A percentile compares a stretch with the other conserved stretches of the same genome.
Conservation (phyloP, 2,113 vertebrate genomes). For the Scartelaos histophorus region DNA sequence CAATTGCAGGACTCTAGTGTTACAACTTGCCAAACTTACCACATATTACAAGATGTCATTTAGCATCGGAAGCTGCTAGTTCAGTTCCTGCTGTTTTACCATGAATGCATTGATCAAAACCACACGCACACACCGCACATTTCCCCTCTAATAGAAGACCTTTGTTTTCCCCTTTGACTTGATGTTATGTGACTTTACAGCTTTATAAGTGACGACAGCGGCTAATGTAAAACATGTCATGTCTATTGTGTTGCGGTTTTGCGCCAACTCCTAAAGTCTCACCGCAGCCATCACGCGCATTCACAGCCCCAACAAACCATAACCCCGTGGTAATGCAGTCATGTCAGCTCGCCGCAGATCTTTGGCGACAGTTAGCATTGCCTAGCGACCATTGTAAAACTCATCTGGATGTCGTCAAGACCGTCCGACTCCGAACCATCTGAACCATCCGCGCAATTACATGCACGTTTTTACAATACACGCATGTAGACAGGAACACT, state of each 20-base stretch:
- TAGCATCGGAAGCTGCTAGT: no score
- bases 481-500: conserved; percentile 30
- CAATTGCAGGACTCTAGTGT: no score
- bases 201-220: conserved; percentile 43
- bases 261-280: conserved; percentile 22
- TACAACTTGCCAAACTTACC: no score
- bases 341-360: conserved; percentile 39
- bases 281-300: conserved; percentile 26
- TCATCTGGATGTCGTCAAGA: conserved; percentile 65
- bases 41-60: no score
- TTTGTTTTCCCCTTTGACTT: neutral
- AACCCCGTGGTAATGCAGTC: conserved; percentile 23
- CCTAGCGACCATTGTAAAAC: conserved; percentile 33
- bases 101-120: neutral
- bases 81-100: neutral
- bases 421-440: conserved; percentile 1
- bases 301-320: conserved; percentile 25
- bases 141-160: neutral
- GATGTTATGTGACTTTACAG: conserved; percentile 27
- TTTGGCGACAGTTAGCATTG: conserved; percentile 33
- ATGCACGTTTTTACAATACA: conserved; percentile 32
- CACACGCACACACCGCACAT: neutral
- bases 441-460: conserved; percentile 23
- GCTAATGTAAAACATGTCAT: conserved; percentile 30
- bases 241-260: conserved; percentile 32